These are phyloP conservation scores for Napeogenes inachia DNA, from an alignment of 2,888 invertebrate genomes.

Conservation along the genomic window DNA sequence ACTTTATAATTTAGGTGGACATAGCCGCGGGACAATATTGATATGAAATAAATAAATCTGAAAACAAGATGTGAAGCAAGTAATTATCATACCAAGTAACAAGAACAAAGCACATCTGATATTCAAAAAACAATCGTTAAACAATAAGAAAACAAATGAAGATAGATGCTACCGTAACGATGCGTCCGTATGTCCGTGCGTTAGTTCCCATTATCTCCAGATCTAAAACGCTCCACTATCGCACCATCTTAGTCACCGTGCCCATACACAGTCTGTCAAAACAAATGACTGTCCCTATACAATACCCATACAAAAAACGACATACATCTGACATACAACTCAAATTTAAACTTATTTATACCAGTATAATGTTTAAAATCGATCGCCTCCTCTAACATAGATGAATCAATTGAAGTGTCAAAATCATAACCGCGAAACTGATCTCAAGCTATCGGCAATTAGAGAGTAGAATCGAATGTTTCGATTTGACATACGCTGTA, in stretches of 20 bases:
- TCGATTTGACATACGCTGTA: conserved; percentile 47
- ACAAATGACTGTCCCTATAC: conserved; percentile 57
- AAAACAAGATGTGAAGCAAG: not conserved
- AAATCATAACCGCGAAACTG: conserved; percentile 53
- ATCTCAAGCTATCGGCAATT: conserved; percentile 44
- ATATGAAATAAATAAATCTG: not conserved
- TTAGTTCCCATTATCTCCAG: conserved; percentile 51
- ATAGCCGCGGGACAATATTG: too few relatives aligned
- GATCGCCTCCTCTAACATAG: conserved; percentile 28
- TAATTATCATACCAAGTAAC: conserved; percentile 6
- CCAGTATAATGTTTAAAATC: conserved; percentile 38
- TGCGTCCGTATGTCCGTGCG: conserved; percentile 37
- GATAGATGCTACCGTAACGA: conserved; percentile 19
- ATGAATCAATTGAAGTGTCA: conserved; percentile 59
- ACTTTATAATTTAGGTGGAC: too few relatives aligned
- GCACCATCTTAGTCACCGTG: conserved; percentile 69
- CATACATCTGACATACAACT: conserved; percentile 19
- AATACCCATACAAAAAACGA: conserved; percentile 38
- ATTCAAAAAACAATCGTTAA: conserved; percentile 14
- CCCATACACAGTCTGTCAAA: conserved; percentile 72
- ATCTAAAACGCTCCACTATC: conserved; percentile 72
- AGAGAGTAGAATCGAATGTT: conserved; percentile 47
- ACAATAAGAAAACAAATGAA: conserved; percentile 20
- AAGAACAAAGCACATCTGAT: conserved; percentile 8
- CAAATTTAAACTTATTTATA: conserved; percentile 33